Evolutionary conservation across 2,113 vertebrate genomes (phyloP).

Genomic region (Cheirogaleus medius): DNA sequence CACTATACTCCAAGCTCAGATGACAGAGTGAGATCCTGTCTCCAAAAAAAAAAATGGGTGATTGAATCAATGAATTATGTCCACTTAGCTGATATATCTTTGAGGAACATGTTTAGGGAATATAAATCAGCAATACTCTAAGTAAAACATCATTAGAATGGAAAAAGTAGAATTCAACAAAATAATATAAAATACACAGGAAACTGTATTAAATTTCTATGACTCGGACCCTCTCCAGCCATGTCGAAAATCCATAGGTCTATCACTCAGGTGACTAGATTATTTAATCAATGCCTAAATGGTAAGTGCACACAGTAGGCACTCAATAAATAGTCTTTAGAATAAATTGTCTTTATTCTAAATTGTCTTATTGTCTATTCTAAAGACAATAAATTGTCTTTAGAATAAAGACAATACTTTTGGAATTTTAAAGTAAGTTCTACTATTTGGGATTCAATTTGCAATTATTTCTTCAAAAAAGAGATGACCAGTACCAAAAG

Average conservation of each 20-base stretch:
- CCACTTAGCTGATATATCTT: not conserved
- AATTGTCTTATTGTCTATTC: no score
- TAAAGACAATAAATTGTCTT: no score
- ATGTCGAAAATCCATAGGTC: not conserved
- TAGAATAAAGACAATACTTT: not conserved
- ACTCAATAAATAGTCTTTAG: not conserved
- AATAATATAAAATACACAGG: constrained; percentile 15
- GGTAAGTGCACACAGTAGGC: not conserved
- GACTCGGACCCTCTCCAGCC: not conserved
- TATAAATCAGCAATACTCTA: not conserved
- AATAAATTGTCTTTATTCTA: no score
- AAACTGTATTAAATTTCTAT: not conserved
- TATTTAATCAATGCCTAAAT: not conserved
- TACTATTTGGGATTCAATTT: not conserved
- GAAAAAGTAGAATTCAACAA: not conserved
- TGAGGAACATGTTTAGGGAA: not conserved
- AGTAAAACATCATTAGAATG: constrained; percentile 5
- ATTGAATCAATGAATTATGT: not conserved
- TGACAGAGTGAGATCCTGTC: no score
- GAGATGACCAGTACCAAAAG: not conserved
- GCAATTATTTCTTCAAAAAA: constrained; percentile 28
- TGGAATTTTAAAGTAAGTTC: constrained; percentile 7
- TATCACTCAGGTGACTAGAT: not conserved
- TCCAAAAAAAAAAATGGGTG: not conserved
- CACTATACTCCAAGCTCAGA: no score